Percentiles rank a stretch among this genome's conserved stretches.
phyloP scores from a whole-genome alignment of 2,888 invertebrate genomes.

The Notodonta ziczac region DNA sequence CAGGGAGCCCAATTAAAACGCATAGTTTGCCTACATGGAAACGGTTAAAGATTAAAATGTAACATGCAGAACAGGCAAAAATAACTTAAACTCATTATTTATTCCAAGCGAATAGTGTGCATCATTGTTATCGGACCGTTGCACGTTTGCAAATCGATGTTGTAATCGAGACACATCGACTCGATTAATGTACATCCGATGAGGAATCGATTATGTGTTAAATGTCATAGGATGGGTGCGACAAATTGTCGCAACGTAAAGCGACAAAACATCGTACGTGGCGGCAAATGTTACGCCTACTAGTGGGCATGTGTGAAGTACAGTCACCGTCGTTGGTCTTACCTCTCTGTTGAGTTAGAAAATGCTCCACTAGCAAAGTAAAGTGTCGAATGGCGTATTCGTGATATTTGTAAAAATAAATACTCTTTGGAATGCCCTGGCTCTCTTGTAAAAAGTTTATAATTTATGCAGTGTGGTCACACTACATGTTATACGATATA shows the following conservation, averaged over 20 bases:
- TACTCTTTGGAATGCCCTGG: no score
- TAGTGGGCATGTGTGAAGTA: constrained; percentile 32
- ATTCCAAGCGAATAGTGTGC: neutral
- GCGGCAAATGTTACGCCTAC: constrained; percentile 32
- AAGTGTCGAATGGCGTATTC: no score
- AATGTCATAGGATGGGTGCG: constrained; percentile 31
- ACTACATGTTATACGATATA: no score
- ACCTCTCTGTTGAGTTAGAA: neutral
- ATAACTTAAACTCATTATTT: no score
- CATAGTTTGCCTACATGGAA: no score
- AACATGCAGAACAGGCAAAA: no score
- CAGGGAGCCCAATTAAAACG: no score
- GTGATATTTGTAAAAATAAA: no score
- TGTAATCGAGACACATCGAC: constrained; percentile 20
- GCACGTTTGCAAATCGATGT: constrained; percentile 24
- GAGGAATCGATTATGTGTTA: constrained; percentile 36
- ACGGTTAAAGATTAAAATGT: no score
- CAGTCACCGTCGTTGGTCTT: constrained; percentile 13
- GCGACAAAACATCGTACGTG: constrained; percentile 14
- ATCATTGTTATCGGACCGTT: neutral
- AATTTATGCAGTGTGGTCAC: no score
- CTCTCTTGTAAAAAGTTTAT: no score
- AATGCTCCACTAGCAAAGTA: no score
- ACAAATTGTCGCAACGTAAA: constrained; percentile 27
- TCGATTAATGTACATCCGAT: constrained; percentile 19